phyloP scores from a whole-genome alignment of 2,888 invertebrate genomes.

The Octodonta nipae region DNA sequence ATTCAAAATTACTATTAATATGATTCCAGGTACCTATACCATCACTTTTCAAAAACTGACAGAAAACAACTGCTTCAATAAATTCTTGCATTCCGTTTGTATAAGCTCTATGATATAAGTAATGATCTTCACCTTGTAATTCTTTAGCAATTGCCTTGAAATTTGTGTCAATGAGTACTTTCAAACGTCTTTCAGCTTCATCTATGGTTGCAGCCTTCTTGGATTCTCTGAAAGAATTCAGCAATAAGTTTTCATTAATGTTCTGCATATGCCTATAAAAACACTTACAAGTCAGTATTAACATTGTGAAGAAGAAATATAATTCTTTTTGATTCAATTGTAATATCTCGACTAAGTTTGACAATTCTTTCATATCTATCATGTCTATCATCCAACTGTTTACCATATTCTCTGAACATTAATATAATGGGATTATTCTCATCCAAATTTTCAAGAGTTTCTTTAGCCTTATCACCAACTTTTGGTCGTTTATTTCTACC shows the following conservation, averaged over 20 bases:
- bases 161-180: conserved; percentile 45
- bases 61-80: conserved; percentile 71
- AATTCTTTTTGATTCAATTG: conserved; percentile 79
- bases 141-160: conserved; percentile 62
- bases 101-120: conserved; percentile 53
- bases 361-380: conserved; percentile 73
- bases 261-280: not conserved
- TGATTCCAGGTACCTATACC: conserved; percentile 44
- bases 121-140: conserved; percentile 55
- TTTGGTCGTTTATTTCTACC: conserved; percentile 17
- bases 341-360: conserved; percentile 69
- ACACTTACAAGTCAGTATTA: conserved; percentile 34
- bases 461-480: conserved; percentile 36
- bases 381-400: conserved; percentile 60
- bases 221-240: conserved; percentile 34
- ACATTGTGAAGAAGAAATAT: conserved; percentile 75
- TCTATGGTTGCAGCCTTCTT: conserved; percentile 41
- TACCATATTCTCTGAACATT: conserved; percentile 50
- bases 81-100: conserved; percentile 65
- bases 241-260: conserved; percentile 2
- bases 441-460: conserved; percentile 35
- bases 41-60: conserved; percentile 50
- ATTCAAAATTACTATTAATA: conserved; percentile 23
- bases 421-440: conserved; percentile 42
- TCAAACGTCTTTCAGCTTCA: conserved; percentile 55